Evolutionary conservation across 2,113 vertebrate genomes (phyloP).

Genomic region (Scopus umbretta): DNA sequence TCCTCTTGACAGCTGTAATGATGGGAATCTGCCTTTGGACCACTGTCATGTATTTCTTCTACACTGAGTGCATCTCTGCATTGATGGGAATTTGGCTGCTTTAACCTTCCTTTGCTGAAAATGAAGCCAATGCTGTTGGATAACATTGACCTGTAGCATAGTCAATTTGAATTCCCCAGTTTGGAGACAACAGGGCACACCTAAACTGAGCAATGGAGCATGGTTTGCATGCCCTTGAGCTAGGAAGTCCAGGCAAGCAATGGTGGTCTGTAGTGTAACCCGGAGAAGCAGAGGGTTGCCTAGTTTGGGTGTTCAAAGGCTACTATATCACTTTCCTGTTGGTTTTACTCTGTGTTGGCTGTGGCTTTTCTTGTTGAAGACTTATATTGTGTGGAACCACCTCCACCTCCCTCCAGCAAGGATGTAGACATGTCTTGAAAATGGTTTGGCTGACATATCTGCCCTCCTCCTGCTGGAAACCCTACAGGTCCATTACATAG

Average conservation of each 20-base stretch:
- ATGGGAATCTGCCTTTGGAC: neutral
- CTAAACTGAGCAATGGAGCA: neutral
- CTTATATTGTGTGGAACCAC: neutral
- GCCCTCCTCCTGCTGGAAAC: neutral
- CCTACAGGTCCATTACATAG: neutral
- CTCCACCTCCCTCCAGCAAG: neutral
- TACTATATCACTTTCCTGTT: neutral
- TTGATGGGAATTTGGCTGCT: neutral
- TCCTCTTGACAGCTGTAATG: neutral
- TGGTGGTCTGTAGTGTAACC: neutral
- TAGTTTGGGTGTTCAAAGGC: neutral
- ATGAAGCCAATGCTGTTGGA: neutral
- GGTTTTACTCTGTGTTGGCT: neutral
- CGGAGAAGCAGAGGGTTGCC: neutral
- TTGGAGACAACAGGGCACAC: neutral
- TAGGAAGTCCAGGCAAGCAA: neutral
- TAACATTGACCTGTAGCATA: neutral
- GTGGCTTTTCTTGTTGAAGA: neutral
- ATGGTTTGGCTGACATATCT: neutral
- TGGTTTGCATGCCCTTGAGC: neutral
- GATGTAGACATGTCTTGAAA: neutral
- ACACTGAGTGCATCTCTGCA: neutral
- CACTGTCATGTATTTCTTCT: neutral
- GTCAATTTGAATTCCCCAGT: neutral
- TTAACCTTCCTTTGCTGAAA: neutral